Evolutionary conservation across 2,797 vertebrate genomes (phyloP), one percentile per base, ranked within the genome.

Genomic region (Borostomias antarcticus): DNA sequence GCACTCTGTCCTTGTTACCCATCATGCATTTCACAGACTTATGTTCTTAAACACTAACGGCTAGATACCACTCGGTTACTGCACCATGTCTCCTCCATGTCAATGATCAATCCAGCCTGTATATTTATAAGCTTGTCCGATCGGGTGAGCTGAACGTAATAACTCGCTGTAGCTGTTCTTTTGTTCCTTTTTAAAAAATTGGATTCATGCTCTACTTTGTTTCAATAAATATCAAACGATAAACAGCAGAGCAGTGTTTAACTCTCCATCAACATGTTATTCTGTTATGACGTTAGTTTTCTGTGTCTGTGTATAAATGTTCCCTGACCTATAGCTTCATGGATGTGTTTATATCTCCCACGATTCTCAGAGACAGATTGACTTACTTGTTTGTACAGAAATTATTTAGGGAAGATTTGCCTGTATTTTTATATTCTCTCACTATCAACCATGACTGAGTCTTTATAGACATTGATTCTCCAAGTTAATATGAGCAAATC

Each of bases 181-280:
- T 88, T 92, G 82, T 90, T 87, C 51, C 26, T 86, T 89, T 90
- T 90, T 85, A 75, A 84, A 75, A 84, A 86, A 88, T 90, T 89
- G 82, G 83, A 84, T 86, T 80, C 76, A 78, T 89, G 89, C 87
- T 88, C 87, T 90, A 85, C 85, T 90, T 89, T 91, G 85, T 89
- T 91, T 90, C 88, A 93, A 92, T 93, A 92, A 92, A 93, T 91
- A 89, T 88, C 82, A 86, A 90, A 84, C 84, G 75, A 88, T 85
- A 90, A 90, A 89, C 80, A 84, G 68, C 68, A 66, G 68, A 80
- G 52, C 76, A 54, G 73, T 75, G 60, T 37, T 21, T 37, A 59
- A 59, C 40, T 33, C 29, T 5, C 21, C 28, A 53, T 32, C 9
- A 40, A 30, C 15, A 17, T 40, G 5, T 29, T 56, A 17, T 56